Base-by-base conservation (phyloP, 2,113 vertebrate species). In the Oncorhynchus keta region DNA sequence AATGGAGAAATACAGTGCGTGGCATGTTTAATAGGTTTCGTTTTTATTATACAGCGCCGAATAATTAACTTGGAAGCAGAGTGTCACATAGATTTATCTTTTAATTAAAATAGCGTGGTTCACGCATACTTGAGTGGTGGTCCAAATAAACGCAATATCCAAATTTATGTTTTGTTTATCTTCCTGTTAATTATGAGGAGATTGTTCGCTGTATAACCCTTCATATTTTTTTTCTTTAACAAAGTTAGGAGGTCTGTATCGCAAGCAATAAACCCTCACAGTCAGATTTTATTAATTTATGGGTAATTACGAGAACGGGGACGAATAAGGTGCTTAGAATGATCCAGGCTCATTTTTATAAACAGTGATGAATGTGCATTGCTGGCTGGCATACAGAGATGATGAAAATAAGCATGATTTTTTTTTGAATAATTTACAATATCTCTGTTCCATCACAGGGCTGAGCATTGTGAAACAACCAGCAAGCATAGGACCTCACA, bases 161-260 rank as follows among this genome's bases (percentile, higher is more conserved):
- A 96, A 98, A 99, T 99, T 98, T 99, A 99, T 99, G 97, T 97
- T 95, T 99, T 99, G 97, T 99, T 99, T 99, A 97, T 98, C 96
- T 96, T 97, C 95, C 94, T 96, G 96, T 98, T 99, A 99, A 99
- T 99, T 99, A 98, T 97, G 95, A 92, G 95, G 97, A 98, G 96
- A 99, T 98, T 98, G 97, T 98, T 97, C 95, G 87, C 89, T 94
- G 95, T 95, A 96, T 96, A 95, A 94, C 94, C 85, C 87, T 91
- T 90, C 87, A 91, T 89, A 89, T 81, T 89, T 72, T 89, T 72
- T 81, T 82, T 70, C 82, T 68, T 93, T 95, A 95, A 95, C 94
- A 95, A 95, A 96, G 94, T 95, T 95, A 95, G 95, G 92, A 94
- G 94, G 94, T 94, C 92, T 87, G 79, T 94, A 94, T 96, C 94